Conservation (phyloP, 2,113 vertebrate species). For the Rhea pennata region DNA sequence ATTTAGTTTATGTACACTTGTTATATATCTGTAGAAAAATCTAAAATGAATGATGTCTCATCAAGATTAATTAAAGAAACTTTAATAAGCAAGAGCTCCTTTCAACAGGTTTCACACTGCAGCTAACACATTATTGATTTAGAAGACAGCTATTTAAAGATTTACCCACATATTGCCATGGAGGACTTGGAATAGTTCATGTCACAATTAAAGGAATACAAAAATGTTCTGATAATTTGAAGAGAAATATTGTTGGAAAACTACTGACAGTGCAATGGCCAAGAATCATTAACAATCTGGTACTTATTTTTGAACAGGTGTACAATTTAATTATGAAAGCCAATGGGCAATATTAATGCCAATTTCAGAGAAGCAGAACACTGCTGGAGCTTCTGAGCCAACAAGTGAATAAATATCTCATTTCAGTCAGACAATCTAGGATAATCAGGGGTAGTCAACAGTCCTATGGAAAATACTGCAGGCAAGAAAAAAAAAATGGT, state of each 20-base stretch:
- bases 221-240: slow-evolving; percentile 50
- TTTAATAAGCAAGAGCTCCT: neutral
- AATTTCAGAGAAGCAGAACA: slow-evolving; percentile 49
- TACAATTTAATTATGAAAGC: slow-evolving; percentile 73
- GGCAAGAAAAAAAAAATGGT: slow-evolving; percentile 8
- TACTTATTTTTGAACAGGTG: slow-evolving; percentile 73
- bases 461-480: slow-evolving; percentile 12
- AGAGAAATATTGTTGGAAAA: slow-evolving; percentile 69
- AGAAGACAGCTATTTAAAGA: neutral
- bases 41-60: neutral
- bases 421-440: slow-evolving; percentile 43
- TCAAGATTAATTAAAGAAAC: neutral
- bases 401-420: slow-evolving; percentile 38
- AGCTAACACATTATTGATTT: neutral
- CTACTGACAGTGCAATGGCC: slow-evolving; percentile 12
- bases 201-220: slow-evolving; percentile 39
- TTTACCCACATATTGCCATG: neutral
- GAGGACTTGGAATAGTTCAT: slow-evolving; percentile 1
- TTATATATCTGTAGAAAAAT: neutral
- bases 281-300: slow-evolving; percentile 75
- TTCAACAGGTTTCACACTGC: neutral
- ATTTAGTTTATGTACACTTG: neutral
- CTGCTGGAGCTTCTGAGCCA: slow-evolving; percentile 49
- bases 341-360: slow-evolving; percentile 60
- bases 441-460: slow-evolving; percentile 47